These are phyloP conservation scores for Chloromyia formosa DNA, from an alignment of 2,888 invertebrate species.

Conservation along the genomic window DNA sequence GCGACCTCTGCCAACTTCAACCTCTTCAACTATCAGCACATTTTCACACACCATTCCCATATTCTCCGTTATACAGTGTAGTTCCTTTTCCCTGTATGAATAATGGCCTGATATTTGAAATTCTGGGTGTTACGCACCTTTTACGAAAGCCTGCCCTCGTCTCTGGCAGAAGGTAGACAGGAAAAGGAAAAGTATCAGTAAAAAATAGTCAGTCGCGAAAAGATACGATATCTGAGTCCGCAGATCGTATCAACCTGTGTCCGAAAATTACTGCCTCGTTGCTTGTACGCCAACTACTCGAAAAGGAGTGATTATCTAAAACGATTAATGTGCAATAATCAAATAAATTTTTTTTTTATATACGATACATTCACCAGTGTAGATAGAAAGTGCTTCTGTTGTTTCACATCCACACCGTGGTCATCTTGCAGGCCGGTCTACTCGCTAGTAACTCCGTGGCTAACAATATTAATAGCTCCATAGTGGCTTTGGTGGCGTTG, in stretches of 20 bases:
- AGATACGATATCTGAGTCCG: neutral
- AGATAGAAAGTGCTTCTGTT: constrained; percentile 29
- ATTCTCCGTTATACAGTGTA: no score
- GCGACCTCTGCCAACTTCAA: no score
- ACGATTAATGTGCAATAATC: constrained; percentile 19
- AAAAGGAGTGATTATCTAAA: constrained; percentile 21
- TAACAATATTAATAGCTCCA: constrained; percentile 26
- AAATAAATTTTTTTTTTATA: no score
- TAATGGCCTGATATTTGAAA: neutral
- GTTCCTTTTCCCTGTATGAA: neutral
- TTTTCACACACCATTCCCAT: no score
- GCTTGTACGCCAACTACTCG: neutral
- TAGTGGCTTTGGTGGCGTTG: neutral
- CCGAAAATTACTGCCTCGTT: neutral
- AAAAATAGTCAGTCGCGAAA: no score
- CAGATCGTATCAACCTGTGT: neutral
- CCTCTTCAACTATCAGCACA: no score
- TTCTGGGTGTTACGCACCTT: constrained; percentile 7
- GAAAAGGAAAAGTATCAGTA: neutral
- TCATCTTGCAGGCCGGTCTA: constrained; percentile 39
- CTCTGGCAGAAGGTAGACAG: neutral
- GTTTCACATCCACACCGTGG: constrained; percentile 45
- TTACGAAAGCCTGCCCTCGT: neutral
- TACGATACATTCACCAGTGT: no score
- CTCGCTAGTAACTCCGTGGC: no score